Percentiles rank a stretch among this genome's conserved stretches.
These are phyloP conservation scores for Callopanchax toddi DNA, from an alignment of 2,113 vertebrate species.

Conservation along the genomic window DNA sequence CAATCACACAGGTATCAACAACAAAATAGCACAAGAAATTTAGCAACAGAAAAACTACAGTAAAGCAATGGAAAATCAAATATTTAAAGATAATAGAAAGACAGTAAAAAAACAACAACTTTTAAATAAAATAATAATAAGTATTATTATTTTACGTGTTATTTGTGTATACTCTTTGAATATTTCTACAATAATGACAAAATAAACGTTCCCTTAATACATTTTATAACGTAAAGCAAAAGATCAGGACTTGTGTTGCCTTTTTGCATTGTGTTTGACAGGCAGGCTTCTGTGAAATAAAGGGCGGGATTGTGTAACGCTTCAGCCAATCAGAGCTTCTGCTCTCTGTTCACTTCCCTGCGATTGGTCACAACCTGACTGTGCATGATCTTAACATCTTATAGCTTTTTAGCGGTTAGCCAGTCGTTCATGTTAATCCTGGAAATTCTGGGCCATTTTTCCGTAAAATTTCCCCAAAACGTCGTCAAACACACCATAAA, in stretches of 20 bases:
- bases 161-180: too few species aligned
- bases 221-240: too few species aligned
- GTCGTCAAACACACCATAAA: constrained; percentile 2
- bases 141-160: too few species aligned
- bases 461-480: neutral
- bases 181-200: too few species aligned
- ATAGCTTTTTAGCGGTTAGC: constrained; percentile 51
- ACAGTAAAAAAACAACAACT: too few species aligned
- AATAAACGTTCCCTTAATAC: too few species aligned
- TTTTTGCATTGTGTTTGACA: neutral
- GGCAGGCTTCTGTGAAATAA: neutral
- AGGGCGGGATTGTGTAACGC: constrained; percentile 6
- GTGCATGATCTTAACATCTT: constrained; percentile 55
- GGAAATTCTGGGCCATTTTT: constrained; percentile 19
- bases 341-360: neutral
- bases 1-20: too few species aligned
- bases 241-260: neutral
- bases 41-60: too few species aligned
- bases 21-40: too few species aligned
- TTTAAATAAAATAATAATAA: too few species aligned
- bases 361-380: constrained; percentile 51
- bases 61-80: too few species aligned
- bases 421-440: constrained; percentile 50
- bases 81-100: too few species aligned
- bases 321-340: constrained; percentile 43